Evolutionary conservation across 2,113 vertebrate species (phyloP), one percentile per base, ranked within the genome.

Genomic region (Lasiurus cinereus): DNA sequence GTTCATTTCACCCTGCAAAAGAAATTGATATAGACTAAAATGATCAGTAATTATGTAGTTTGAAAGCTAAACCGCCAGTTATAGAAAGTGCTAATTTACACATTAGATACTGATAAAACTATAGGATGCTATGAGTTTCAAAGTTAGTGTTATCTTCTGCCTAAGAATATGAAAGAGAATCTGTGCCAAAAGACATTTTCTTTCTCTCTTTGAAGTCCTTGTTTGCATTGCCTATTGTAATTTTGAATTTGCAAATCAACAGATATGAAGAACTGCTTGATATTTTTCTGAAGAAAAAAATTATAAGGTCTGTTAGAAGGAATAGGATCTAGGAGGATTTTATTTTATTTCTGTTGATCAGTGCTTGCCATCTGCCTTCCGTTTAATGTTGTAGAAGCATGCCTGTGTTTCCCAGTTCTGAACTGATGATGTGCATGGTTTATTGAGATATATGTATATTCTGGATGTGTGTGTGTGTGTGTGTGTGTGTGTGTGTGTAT

Each of bases 261-360:
- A 96, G 82, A 96, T 94, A 92, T 94, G 85, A 96, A 97, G 96
- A 96, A 84, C 91, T 97, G 90, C 78, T 93, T 85, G 96, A 36
- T 92, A 12, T 79, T 83, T 96, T 97, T 97, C 95, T 88, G 69
- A 95, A 79, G 97, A 91, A 76, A 64, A 84, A 83, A 33, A 31
- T 93, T 95, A 97, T 95, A 94, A 96, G 80, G 27, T 77, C 93
- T 94, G 85, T 93, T 96, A 95, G 91, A 87, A 78, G 54, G 83
- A 88, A 74, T 27, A 85, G 92, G 67, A 94, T 98, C 96, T 96
- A 31, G 96, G 83, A 97, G 77, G 90, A 85, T 96, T 97, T 64
- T 95, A 69, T n/a, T 97, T 98, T 98, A 95, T 97, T 97, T 98
- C 97, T 97, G 88, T 97, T 98, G 96, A 97, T 98, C 85, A 79